Evolutionary conservation across 2,888 invertebrate species (phyloP).

Genomic region (Volucella bombylans): DNA sequence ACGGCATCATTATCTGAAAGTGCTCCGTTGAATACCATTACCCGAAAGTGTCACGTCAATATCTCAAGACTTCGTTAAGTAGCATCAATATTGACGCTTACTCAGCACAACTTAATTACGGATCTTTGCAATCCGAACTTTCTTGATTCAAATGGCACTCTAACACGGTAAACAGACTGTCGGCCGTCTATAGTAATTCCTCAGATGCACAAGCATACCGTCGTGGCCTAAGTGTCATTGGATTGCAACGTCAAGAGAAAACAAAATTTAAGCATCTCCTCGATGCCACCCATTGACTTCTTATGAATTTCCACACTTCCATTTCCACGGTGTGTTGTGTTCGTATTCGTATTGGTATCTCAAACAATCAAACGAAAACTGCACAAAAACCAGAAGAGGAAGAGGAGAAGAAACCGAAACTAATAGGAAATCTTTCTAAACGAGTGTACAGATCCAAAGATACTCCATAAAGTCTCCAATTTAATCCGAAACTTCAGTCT

Average conservation of each 20-base stretch:
- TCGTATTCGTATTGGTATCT: no score
- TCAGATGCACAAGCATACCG: background rate
- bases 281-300: slow-evolving; percentile 63
- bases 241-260: slow-evolving; percentile 42
- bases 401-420: no score
- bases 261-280: slow-evolving; percentile 53
- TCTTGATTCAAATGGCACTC: slow-evolving; percentile 34
- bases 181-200: slow-evolving; percentile 9
- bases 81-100: slow-evolving; percentile 70
- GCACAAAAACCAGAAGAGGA: no score
- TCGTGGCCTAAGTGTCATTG: slow-evolving; percentile 44
- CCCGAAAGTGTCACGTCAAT: slow-evolving; percentile 3
- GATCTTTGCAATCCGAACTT: slow-evolving; percentile 53
- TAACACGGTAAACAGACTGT: slow-evolving; percentile 21
- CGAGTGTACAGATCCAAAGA: no score
- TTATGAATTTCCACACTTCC: slow-evolving; percentile 51
- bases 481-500: no score
- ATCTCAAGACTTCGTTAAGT: slow-evolving; percentile 36
- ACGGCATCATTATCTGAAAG: background rate
- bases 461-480: no score
- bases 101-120: slow-evolving; percentile 66
- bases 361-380: no score
- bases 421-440: no score
- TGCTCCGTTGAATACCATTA: slow-evolving; percentile 20
- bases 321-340: background rate